Evolutionary conservation across 2,888 invertebrate species (phyloP), one percentile per base, ranked within the genome.

Genomic region (Cerastis leucographa): DNA sequence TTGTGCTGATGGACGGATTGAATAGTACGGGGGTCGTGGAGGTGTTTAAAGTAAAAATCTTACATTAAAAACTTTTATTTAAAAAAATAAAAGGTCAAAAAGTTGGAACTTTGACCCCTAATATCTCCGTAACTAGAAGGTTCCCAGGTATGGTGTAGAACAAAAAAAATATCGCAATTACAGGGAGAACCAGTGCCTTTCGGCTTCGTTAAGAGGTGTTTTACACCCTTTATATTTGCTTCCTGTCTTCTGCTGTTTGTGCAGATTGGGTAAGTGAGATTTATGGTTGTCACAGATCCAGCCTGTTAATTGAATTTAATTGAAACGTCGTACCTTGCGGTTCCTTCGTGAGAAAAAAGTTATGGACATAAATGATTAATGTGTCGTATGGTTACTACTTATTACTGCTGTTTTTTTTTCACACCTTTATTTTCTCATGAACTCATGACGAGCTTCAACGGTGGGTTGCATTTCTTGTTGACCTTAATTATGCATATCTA

Each of bases 391-490:
- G 40, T 61, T 44, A 44, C 14, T 70, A 29, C 19, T 51, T 29
- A 42, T 29, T 61, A 29, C 22, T 69, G n/a, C 12, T 19, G 40
- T 71, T 71, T 25, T 19, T 61, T 1, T 61, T 61, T 19, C n/a
- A 61, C 49, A 61, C 49, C 29, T 74, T 42, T 25, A 72, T 73
- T 17, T 73, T 73, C 25, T 40, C 22, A 42, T n/a, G n/a, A 25
- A n/a, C 11, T 19, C 35, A 7, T 44, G 11, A 62, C 1, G 11
- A 12, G 22, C 11, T 29, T 70, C 42, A 11, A 29, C 14, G 40
- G 1, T 35, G n/a, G 11, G 7, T n/a, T 46, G 65, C 35, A 35
- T 71, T 44, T 64, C 29, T 65, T 64, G 17, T n/a, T 64, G 5
- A 17, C 3, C n/a, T 25, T 68, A 62, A 40, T 42, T n/a, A 62